A percentile compares a stretch with the other conserved stretches of the same genome.
phyloP scores from a whole-genome alignment of 1,140 invertebrate species.

The Ganaspis sp. region DNA sequence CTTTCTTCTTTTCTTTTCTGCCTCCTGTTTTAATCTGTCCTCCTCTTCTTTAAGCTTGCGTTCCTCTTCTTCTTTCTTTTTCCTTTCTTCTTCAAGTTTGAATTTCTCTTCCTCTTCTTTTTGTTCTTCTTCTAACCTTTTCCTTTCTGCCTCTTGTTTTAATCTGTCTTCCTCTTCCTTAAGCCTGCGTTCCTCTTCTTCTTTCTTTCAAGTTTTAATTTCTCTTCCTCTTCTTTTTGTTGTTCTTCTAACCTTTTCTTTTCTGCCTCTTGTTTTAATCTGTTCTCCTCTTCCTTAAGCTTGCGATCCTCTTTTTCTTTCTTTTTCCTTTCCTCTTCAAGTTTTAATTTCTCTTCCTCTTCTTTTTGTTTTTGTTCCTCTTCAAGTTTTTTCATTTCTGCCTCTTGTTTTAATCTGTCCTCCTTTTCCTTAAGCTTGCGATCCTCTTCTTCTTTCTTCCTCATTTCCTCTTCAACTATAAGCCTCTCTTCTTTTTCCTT shows the following conservation, averaged over 20 bases:
- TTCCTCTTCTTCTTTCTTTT: conserved; percentile 41
- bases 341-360: conserved; percentile 40
- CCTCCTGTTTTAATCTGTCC: conserved; percentile 37
- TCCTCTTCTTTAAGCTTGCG: conserved; percentile 47
- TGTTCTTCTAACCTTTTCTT: conserved; percentile 45
- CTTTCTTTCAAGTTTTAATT: conserved; percentile 31
- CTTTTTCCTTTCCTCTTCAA: conserved; percentile 36
- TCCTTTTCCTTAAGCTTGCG: conserved; percentile 44
- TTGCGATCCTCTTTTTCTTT: conserved; percentile 41
- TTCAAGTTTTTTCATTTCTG: conserved; percentile 39
- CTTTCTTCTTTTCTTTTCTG: conserved; percentile 45
- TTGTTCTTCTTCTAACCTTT: conserved; percentile 33
- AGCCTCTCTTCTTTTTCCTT: conserved; percentile 40
- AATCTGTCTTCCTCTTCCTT: conserved; percentile 6
- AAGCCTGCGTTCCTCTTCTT: conserved; percentile 43
- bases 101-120: conserved; percentile 41
- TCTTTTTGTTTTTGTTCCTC: conserved; percentile 44
- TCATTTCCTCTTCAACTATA: conserved; percentile 27
- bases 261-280: conserved; percentile 40
- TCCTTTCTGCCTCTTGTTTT: conserved; percentile 40
- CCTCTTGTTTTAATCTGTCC: conserved; percentile 35
- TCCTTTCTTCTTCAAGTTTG: conserved; percentile 37
- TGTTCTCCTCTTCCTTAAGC: conserved; percentile 44
- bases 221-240: conserved; percentile 35
- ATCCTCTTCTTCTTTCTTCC: conserved; percentile 41